Conservation (phyloP, 1,140 invertebrate species). For the Asbolus verrucosus region DNA sequence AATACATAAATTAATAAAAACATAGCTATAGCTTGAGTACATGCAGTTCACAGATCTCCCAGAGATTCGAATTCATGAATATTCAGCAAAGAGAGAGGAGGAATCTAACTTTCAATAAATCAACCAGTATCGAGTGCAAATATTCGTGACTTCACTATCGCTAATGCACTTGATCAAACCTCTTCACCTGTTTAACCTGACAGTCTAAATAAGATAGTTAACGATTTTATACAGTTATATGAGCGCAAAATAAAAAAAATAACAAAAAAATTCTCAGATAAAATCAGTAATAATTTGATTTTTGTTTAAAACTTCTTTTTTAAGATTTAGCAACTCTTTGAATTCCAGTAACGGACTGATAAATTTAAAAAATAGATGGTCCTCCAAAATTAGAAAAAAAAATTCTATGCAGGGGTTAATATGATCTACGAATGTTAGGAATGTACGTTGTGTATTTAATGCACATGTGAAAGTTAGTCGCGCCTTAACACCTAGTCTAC, state of each 20-base stretch:
- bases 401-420: conserved; percentile 13
- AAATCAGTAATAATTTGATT: conserved; percentile 7
- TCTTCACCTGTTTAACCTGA: conserved; percentile 24
- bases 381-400: conserved; percentile 10
- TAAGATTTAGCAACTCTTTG: conserved; percentile 32
- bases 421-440: conserved; percentile 10
- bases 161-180: conserved; percentile 32
- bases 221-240: conserved; percentile 21
- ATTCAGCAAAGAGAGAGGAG: conserved; percentile 49
- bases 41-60: conserved; percentile 44
- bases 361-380: conserved; percentile 23
- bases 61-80: conserved; percentile 48
- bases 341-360: conserved; percentile 16
- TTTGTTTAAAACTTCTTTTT: conserved; percentile 40
- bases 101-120: conserved; percentile 48
- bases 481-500: conserved; percentile 44
- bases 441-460: conserved; percentile 41
- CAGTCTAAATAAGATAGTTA: conserved; percentile 26
- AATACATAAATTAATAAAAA: conserved; percentile 43
- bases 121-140: conserved; percentile 48
- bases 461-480: conserved; percentile 45
- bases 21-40: conserved; percentile 39
- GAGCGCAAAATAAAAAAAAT: conserved; percentile 31
- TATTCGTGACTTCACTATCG: conserved; percentile 50
- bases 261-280: conserved; percentile 15